Evolutionary conservation across 2,888 invertebrate genomes (phyloP).

Genomic region (Erpobdella octoculata): DNA sequence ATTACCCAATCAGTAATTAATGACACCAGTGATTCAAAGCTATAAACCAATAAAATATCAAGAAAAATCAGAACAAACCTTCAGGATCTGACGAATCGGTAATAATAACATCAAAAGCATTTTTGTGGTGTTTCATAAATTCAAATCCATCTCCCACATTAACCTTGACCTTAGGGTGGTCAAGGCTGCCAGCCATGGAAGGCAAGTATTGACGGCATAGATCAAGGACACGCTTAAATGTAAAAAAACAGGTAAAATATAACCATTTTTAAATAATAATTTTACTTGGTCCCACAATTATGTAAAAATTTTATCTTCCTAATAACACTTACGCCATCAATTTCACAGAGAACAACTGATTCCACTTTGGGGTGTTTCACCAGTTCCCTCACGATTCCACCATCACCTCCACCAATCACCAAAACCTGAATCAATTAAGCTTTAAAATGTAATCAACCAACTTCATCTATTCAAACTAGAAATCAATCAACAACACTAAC

Average conservation of each 20-base stretch:
- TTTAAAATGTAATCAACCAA: too few relatives aligned
- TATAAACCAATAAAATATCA: too few relatives aligned
- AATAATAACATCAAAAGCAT: constrained; percentile 90
- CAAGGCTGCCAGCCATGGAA: constrained; percentile 78
- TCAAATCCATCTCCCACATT: constrained; percentile 88
- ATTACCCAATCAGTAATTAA: not conserved
- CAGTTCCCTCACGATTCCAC: constrained; percentile 90
- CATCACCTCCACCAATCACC: constrained; percentile 95
- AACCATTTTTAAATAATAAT: constrained; percentile 12
- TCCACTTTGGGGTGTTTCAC: constrained; percentile 83
- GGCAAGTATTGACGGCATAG: constrained; percentile 81
- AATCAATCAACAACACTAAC: too few relatives aligned
- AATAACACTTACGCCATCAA: constrained; percentile 62
- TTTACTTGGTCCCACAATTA: too few relatives aligned
- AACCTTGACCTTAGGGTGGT: constrained; percentile 74
- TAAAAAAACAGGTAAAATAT: constrained; percentile 23
- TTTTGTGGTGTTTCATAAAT: constrained; percentile 73
- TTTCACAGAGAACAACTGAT: constrained; percentile 82
- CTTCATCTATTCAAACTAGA: too few relatives aligned
- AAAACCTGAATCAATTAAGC: constrained; percentile 58
- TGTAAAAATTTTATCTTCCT: too few relatives aligned
- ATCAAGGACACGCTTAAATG: constrained; percentile 67
- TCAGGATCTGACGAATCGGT: constrained; percentile 96
- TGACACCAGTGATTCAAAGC: not conserved
- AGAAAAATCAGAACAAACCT: constrained; percentile 55